Conservation (phyloP, 2,113 vertebrate species). For the Lethenteron camtschaticum region DNA sequence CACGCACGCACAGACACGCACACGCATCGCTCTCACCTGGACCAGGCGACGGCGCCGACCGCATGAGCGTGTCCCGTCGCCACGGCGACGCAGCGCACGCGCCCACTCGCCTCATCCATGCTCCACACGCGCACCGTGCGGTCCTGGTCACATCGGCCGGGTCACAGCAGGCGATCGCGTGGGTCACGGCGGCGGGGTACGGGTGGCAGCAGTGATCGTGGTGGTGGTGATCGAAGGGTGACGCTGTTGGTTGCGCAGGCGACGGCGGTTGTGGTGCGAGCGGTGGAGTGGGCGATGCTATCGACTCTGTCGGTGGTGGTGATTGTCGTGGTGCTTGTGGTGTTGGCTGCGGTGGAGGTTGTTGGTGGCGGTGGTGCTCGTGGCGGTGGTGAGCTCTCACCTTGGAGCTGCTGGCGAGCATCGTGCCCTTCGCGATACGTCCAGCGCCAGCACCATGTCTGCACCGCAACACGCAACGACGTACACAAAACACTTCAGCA, state of each 20-base stretch:
- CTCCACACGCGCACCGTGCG: constrained; percentile 52
- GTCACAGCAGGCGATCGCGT: too few relatives aligned
- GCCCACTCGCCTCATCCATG: constrained; percentile 32
- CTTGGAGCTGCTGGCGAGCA: constrained; percentile 76
- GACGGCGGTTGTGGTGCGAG: too few relatives aligned
- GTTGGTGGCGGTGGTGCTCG: too few relatives aligned
- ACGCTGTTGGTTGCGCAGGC: too few relatives aligned
- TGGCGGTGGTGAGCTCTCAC: constrained; percentile 19
- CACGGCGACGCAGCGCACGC: constrained; percentile 44
- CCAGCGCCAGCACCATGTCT: constrained; percentile 68
- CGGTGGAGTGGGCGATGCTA: too few relatives aligned
- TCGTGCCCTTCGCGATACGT: constrained; percentile 56
- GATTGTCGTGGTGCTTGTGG: too few relatives aligned
- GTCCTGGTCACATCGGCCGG: constrained; percentile 28
- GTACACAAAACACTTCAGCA: neutral
- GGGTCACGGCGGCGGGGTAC: too few relatives aligned
- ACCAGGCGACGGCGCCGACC: constrained; percentile 54
- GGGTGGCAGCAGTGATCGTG: too few relatives aligned
- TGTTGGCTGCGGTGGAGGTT: too few relatives aligned
- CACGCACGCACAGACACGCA: neutral
- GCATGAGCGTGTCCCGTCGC: constrained; percentile 48
- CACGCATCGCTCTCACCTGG: constrained; percentile 34
- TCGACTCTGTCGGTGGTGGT: too few relatives aligned
- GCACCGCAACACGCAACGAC: constrained; percentile 7
- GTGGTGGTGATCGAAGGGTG: too few relatives aligned